Evolutionary conservation across 2,797 vertebrate genomes (phyloP).

Genomic region (Argentina silus): DNA sequence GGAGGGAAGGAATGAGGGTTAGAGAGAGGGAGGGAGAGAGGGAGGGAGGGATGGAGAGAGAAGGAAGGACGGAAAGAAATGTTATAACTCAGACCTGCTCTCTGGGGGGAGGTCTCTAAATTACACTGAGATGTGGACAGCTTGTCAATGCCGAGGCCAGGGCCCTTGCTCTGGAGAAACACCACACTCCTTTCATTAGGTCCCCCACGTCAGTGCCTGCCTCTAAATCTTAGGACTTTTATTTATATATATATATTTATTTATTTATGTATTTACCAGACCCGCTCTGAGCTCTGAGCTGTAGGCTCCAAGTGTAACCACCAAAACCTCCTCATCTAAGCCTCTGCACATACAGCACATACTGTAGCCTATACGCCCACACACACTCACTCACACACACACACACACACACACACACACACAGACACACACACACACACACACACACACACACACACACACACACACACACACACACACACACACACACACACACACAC

Average conservation of each 20-base stretch:
- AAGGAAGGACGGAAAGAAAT: constrained; percentile 52
- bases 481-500: constrained; percentile 40
- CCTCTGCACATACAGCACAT: neutral
- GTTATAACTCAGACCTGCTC: constrained; percentile 70
- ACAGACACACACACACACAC: constrained; percentile 9
- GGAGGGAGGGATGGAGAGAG: neutral
- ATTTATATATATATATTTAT: constrained; percentile 59
- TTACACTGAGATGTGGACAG: constrained; percentile 77
- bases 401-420: constrained; percentile 5
- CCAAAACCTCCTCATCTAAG: constrained; percentile 18
- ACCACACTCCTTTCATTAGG: constrained; percentile 52
- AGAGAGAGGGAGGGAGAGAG: constrained; percentile 20
- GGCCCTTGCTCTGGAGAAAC: constrained; percentile 49
- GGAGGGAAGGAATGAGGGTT: too few relatives aligned
- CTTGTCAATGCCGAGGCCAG: constrained; percentile 75
- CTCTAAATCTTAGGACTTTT: constrained; percentile 53
- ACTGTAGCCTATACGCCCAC: neutral
- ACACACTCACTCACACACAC: constrained; percentile 26
- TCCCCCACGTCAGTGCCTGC: constrained; percentile 35
- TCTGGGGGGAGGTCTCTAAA: constrained; percentile 74
- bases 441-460: constrained; percentile 20
- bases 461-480: constrained; percentile 12
- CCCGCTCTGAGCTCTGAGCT: constrained; percentile 6
- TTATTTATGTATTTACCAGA: constrained; percentile 42
- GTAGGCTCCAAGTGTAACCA: constrained; percentile 25